Evolutionary conservation across 2,113 vertebrate species (phyloP).

Genomic region (Pygathrix nemaeus): DNA sequence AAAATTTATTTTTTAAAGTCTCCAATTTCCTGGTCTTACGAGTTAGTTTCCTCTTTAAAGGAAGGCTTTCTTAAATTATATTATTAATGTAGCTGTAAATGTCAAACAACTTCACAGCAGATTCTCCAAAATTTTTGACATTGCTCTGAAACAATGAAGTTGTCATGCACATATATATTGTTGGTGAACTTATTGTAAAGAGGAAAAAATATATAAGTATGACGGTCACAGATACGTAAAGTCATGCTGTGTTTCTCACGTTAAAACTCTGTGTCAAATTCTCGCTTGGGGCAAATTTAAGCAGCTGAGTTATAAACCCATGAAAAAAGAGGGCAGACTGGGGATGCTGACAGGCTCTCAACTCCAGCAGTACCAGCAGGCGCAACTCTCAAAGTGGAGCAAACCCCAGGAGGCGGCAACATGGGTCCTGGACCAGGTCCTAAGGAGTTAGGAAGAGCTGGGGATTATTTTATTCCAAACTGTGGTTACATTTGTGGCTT

Average conservation of each 20-base stretch:
- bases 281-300: slow-evolving; percentile 48
- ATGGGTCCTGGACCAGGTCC: background rate
- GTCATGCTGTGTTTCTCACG: background rate
- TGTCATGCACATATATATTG: background rate
- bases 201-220: background rate
- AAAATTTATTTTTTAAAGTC: slow-evolving; percentile 28
- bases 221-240: background rate
- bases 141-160: background rate
- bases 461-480: slow-evolving; percentile 34
- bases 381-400: background rate
- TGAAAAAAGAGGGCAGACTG: slow-evolving; percentile 32
- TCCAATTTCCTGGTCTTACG: background rate
- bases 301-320: slow-evolving; percentile 53
- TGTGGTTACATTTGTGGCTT: slow-evolving; percentile 54
- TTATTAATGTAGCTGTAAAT: slow-evolving; percentile 2
- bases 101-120: background rate
- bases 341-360: slow-evolving; percentile 43
- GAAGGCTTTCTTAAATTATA: background rate
- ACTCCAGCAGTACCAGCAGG: background rate
- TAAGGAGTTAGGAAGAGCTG: slow-evolving; percentile 34
- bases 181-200: slow-evolving; percentile 25
- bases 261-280: slow-evolving; percentile 53
- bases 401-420: background rate
- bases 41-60: background rate
- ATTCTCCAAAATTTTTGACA: background rate